Evolutionary conservation across 2,888 invertebrate genomes (phyloP).

Genomic region (Lasioglossum pauxillum): DNA sequence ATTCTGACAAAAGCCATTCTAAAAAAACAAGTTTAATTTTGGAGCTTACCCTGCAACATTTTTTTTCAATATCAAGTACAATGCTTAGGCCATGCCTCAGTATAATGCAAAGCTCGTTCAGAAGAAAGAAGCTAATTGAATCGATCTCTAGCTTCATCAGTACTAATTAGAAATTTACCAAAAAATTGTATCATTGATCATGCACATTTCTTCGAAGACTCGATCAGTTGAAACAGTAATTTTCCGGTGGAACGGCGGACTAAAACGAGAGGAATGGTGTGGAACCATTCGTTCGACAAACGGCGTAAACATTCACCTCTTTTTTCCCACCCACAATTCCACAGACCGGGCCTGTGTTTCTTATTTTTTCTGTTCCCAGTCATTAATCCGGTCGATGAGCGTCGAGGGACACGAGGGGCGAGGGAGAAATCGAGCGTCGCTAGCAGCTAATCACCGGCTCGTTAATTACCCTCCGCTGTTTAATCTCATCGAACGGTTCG

Average conservation of each 20-base stretch:
- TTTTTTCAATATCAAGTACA: neutral
- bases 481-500: constrained; percentile 51
- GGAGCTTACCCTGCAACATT: neutral
- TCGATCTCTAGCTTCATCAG: neutral
- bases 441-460: constrained; percentile 49
- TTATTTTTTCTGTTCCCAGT: constrained; percentile 29
- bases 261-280: neutral
- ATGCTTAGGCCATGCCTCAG: neutral
- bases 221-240: neutral
- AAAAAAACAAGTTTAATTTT: neutral
- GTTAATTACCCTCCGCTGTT: constrained; percentile 54
- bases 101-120: neutral
- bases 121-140: too few relatives aligned
- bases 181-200: neutral
- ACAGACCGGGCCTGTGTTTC: neutral
- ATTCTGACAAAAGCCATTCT: neutral
- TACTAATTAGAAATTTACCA: neutral
- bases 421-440: constrained; percentile 30
- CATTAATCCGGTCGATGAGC: constrained; percentile 47
- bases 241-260: neutral
- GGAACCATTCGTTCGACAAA: constrained; percentile 19
- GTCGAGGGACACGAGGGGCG: constrained; percentile 45
- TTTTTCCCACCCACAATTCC: neutral
- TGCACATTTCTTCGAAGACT: neutral
- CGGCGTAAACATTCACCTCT: neutral